phyloP scores from a whole-genome alignment of 2,888 invertebrate genomes.

The Xestia xanthographa region DNA sequence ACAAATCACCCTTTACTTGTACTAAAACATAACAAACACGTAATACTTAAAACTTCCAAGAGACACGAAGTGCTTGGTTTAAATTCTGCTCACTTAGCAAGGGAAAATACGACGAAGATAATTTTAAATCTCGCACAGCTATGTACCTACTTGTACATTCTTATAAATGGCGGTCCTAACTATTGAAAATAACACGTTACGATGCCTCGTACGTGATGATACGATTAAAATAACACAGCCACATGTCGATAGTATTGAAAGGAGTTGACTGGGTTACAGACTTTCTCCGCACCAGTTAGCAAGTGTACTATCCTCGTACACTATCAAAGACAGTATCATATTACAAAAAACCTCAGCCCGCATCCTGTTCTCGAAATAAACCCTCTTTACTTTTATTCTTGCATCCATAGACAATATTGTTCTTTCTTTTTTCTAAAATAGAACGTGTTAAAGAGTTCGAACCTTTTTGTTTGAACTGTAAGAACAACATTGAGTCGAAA shows the following conservation, averaged over 20 bases:
- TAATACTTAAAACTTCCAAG: constrained; percentile 40
- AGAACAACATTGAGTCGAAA: constrained; percentile 57
- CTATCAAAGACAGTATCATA: constrained; percentile 55
- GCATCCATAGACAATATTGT: constrained; percentile 31
- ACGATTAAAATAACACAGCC: constrained; percentile 46
- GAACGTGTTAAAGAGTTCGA: constrained; percentile 47
- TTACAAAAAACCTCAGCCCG: constrained; percentile 73
- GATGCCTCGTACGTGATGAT: constrained; percentile 51
- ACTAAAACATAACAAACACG: constrained; percentile 21
- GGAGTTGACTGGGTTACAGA: constrained; percentile 55
- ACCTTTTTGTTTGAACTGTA: constrained; percentile 57
- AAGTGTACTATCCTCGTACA: constrained; percentile 42
- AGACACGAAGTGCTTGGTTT: constrained; percentile 6
- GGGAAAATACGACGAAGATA: constrained; percentile 26
- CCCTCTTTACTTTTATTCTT: constrained; percentile 38
- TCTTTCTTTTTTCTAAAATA: constrained; percentile 30
- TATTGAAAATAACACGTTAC: constrained; percentile 61
- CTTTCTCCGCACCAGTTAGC: constrained; percentile 59
- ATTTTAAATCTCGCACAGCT: constrained; percentile 11
- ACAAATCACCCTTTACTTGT: constrained; percentile 41
- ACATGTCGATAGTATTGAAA: constrained; percentile 47
- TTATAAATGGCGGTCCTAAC: constrained; percentile 38
- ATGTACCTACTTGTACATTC: constrained; percentile 11
- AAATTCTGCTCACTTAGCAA: constrained; percentile 18
- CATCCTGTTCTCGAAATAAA: constrained; percentile 77